Conservation (phyloP, 2,888 invertebrate species). For the Drosophila meridionalis region DNA sequence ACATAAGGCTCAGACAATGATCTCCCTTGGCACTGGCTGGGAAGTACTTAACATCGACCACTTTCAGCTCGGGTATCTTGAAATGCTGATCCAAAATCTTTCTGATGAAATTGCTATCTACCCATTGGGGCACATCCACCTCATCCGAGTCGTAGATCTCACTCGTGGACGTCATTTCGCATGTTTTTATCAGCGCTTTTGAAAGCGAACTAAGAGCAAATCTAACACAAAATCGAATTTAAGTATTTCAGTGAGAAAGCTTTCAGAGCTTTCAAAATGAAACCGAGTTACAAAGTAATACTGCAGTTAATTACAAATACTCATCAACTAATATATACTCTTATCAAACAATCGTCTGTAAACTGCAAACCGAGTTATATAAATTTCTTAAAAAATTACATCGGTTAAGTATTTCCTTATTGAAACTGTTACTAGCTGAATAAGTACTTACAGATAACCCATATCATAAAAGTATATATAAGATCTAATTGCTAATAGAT, state of each 20-base stretch:
- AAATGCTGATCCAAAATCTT: slow-evolving; percentile 33
- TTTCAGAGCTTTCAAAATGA: not conserved
- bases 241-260: not conserved
- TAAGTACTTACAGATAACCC: not conserved
- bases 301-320: not conserved
- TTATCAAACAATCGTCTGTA: not conserved
- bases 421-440: not conserved
- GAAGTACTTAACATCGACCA: slow-evolving; percentile 3
- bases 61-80: slow-evolving; percentile 13
- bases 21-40: slow-evolving; percentile 13
- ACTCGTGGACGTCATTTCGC: not conserved
- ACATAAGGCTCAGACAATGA: slow-evolving; percentile 1
- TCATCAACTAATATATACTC: not conserved
- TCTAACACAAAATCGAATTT: not conserved
- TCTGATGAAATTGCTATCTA: slow-evolving; percentile 44
- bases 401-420: not conserved
- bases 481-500: not conserved
- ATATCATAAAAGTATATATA: not conserved
- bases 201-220: not conserved
- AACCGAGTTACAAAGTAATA: not conserved
- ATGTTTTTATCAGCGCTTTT: not conserved
- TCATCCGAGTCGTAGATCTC: slow-evolving; percentile 53
- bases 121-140: slow-evolving; percentile 54
- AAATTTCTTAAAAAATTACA: not conserved
- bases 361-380: not conserved